Percentiles rank a stretch among this genome's conserved stretches.
Evolutionary conservation across 2,113 vertebrate genomes (phyloP).

Genomic region (Sylvilagus bachmani): DNA sequence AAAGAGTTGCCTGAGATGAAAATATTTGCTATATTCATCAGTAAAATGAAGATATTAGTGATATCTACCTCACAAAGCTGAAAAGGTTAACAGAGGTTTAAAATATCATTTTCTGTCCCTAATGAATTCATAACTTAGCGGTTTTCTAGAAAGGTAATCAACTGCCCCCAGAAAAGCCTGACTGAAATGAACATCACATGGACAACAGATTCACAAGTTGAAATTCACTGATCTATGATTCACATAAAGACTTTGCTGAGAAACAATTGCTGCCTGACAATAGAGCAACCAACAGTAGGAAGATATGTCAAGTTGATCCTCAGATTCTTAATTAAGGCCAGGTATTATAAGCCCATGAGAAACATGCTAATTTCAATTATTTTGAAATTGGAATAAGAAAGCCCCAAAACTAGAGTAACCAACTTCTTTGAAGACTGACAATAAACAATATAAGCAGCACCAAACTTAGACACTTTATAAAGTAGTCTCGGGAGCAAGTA

Average conservation of each 20-base stretch:
- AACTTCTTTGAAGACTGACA: slow-evolving; percentile 41
- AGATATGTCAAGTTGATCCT: neutral
- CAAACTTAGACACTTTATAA: slow-evolving; percentile 73
- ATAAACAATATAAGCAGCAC: slow-evolving; percentile 30
- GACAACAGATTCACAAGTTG: neutral
- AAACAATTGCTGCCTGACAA: neutral
- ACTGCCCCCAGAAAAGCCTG: neutral
- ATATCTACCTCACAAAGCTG: neutral
- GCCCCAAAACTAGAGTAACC: neutral
- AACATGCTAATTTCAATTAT: neutral
- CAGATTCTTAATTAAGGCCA: neutral
- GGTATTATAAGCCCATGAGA: neutral
- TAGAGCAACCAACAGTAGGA: neutral
- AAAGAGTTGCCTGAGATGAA: neutral
- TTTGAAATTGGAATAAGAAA: neutral
- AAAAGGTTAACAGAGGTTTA: neutral
- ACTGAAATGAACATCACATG: neutral
- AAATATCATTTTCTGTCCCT: neutral
- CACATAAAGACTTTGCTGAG: neutral
- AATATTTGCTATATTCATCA: neutral
- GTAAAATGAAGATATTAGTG: neutral
- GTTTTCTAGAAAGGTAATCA: neutral
- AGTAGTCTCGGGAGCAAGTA: slow-evolving; percentile 80
- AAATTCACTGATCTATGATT: neutral
- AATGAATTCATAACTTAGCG: neutral